A percentile compares a stretch with the other conserved stretches of the same genome.
Evolutionary conservation across 2,113 vertebrate species (phyloP).

Genomic region (Coptodon bakossiorum): DNA sequence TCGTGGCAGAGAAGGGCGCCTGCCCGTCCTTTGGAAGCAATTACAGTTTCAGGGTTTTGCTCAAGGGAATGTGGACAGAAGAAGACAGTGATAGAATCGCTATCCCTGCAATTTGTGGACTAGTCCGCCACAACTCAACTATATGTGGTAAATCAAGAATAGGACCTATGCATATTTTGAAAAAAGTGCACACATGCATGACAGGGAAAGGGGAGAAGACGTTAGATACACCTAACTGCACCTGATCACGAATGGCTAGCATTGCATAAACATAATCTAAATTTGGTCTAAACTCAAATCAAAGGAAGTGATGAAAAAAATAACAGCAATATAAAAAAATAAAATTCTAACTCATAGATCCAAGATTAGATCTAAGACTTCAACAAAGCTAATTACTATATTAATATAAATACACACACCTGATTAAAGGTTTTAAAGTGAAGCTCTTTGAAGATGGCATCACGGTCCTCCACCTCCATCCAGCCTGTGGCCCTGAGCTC

Average conservation of each 20-base stretch:
- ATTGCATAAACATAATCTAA: not conserved
- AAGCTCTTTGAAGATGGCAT: slow-evolving; percentile 94
- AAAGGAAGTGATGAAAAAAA: not conserved
- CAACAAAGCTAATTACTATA: not conserved
- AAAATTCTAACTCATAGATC: not conserved
- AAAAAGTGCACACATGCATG: not conserved
- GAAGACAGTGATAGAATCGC: not conserved
- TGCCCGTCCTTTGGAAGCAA: not conserved
- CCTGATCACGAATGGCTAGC: not conserved
- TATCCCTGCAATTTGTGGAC: not conserved
- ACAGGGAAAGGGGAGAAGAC: not conserved
- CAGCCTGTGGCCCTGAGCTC: slow-evolving; percentile 86
- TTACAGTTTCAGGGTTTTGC: not conserved
- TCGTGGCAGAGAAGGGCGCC: not conserved
- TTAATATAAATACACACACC: slow-evolving; percentile 54
- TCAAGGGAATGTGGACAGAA: not conserved
- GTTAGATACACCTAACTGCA: not conserved
- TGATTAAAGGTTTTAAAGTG: slow-evolving; percentile 91
- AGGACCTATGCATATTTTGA: not conserved
- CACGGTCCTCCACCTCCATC: slow-evolving; percentile 79
- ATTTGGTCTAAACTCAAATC: not conserved
- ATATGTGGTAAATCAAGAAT: not conserved
- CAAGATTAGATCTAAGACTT: not conserved
- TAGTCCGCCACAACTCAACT: not conserved
- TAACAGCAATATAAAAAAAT: not conserved